Evolutionary conservation across 2,888 invertebrate genomes (phyloP).

Genomic region (Poecilobothrus nobilitatus): DNA sequence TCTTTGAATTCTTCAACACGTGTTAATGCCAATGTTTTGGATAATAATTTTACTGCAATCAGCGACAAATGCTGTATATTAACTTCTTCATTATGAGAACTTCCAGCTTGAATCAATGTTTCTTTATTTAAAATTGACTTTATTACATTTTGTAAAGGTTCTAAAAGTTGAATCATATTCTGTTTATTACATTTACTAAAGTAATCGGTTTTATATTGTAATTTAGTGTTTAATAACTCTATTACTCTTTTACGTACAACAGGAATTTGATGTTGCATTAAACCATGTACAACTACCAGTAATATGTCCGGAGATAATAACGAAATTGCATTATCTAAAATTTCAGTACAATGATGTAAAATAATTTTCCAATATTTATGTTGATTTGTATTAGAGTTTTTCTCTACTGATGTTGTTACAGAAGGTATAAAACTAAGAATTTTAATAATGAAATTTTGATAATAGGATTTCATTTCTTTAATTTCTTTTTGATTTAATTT

Average conservation of each 20-base stretch:
- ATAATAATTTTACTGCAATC: slow-evolving; percentile 72
- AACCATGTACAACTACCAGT: slow-evolving; percentile 63
- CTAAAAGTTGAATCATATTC: slow-evolving; percentile 52
- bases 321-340: slow-evolving; percentile 70
- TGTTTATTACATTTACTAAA: slow-evolving; percentile 48
- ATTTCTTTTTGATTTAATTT: slow-evolving; percentile 46
- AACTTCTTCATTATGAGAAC: slow-evolving; percentile 50
- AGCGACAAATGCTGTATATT: slow-evolving; percentile 74
- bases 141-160: slow-evolving; percentile 54
- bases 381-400: slow-evolving; percentile 49
- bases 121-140: slow-evolving; percentile 46
- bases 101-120: slow-evolving; percentile 36
- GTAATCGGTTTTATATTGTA: slow-evolving; percentile 59
- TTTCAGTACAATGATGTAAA: slow-evolving; percentile 67
- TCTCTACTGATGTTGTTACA: slow-evolving; percentile 55
- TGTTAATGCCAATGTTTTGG: slow-evolving; percentile 58
- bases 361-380: slow-evolving; percentile 76
- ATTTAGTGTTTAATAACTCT: slow-evolving; percentile 74
- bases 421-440: slow-evolving; percentile 59
- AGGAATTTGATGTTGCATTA: slow-evolving; percentile 61
- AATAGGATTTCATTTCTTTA: slow-evolving; percentile 51
- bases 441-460: slow-evolving; percentile 61
- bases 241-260: slow-evolving; percentile 71
- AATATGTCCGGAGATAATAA: slow-evolving; percentile 73
- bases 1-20: slow-evolving; percentile 62